Evolutionary conservation across 1,140 invertebrate genomes (phyloP).

Genomic region (Polypedilum vanderplanki): DNA sequence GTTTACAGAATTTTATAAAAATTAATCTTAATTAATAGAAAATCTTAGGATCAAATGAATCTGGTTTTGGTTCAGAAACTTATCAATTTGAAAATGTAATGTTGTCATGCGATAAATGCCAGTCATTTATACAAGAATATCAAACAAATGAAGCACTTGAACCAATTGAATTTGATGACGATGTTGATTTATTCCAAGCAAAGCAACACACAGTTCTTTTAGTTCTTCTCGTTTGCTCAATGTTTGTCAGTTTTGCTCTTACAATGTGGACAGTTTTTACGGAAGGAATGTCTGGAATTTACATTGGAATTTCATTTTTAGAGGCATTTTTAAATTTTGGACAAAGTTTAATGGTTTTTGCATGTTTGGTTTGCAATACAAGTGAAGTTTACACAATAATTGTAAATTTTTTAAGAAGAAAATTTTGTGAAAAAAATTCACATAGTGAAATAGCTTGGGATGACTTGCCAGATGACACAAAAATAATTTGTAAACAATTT

Average conservation of each 20-base stretch:
- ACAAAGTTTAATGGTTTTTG: constrained; percentile 75
- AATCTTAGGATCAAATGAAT: constrained; percentile 36
- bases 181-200: constrained; percentile 59
- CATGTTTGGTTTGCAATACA: constrained; percentile 78
- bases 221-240: constrained; percentile 70
- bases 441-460: constrained; percentile 63
- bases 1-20: no score
- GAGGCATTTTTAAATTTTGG: constrained; percentile 84
- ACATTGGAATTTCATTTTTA: constrained; percentile 83
- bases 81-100: constrained; percentile 45
- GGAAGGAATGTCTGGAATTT: constrained; percentile 80
- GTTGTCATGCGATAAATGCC: constrained; percentile 48
- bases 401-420: constrained; percentile 51
- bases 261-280: constrained; percentile 79
- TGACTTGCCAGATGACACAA: constrained; percentile 67
- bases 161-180: constrained; percentile 49
- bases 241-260: constrained; percentile 82
- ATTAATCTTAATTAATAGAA: no score
- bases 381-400: constrained; percentile 62
- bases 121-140: constrained; percentile 48
- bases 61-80: constrained; percentile 44
- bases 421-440: constrained; percentile 63
- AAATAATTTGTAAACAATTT: constrained; percentile 82
- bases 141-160: constrained; percentile 46
- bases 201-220: constrained; percentile 74